Percentiles rank a stretch among this genome's conserved stretches.
Conservation (phyloP, 2,797 vertebrate genomes). For the Chlorospingus flavigularis region DNA sequence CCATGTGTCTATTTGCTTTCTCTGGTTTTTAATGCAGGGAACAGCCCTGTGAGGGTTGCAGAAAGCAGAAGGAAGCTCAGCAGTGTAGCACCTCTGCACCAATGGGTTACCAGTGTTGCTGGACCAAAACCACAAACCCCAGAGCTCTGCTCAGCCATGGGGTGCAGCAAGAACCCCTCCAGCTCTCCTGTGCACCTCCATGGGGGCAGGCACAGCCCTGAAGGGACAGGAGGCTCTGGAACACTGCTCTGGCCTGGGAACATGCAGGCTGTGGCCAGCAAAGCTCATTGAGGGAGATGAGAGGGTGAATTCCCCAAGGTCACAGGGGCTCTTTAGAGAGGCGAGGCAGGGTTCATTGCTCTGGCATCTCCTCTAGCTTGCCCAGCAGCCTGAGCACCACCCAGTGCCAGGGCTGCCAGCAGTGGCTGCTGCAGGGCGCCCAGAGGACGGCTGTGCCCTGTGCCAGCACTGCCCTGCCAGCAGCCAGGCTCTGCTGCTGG, state of each 20-base stretch:
- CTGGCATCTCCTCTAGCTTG: not conserved
- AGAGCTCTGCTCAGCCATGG: not conserved
- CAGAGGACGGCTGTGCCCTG: accelerated
- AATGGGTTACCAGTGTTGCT: not conserved
- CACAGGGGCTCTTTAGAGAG: not conserved
- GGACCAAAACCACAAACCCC: not conserved
- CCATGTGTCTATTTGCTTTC: not conserved
- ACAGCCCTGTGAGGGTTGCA: not conserved
- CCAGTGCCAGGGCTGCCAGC: not conserved
- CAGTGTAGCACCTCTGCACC: not conserved
- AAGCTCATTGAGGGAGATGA: not conserved
- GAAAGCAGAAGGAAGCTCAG: not conserved
- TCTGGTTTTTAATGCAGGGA: not conserved
- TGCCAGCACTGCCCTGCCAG: not conserved
- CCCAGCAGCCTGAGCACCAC: accelerated
- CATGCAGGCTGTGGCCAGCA: accelerated
- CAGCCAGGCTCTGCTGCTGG: not conserved
- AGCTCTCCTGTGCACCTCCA: not conserved
- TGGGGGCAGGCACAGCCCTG: not conserved
- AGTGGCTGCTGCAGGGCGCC: accelerated
- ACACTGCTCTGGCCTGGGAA: not conserved
- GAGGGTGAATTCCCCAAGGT: not conserved
- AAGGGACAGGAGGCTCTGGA: not conserved
- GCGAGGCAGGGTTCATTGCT: not conserved
- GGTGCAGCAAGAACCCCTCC: not conserved